phyloP scores from a whole-genome alignment of 2,113 vertebrate genomes.

The Ptyas mucosa region DNA sequence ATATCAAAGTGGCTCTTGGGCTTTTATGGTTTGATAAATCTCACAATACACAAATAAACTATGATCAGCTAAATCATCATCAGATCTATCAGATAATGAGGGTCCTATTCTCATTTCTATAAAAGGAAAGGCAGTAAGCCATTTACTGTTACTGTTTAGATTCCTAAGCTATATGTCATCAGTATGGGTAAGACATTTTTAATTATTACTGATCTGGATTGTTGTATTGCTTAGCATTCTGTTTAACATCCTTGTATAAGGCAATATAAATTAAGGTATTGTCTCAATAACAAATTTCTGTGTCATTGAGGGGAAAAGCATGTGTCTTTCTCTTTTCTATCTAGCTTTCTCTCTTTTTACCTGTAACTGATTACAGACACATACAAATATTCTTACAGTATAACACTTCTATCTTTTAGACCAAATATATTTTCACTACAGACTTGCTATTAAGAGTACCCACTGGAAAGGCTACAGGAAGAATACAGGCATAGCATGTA shows the following conservation, averaged over 20 bases:
- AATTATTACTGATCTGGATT: not conserved
- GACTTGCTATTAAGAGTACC: not conserved
- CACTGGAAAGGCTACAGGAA: not conserved
- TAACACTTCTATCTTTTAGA: not conserved
- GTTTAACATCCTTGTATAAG: not conserved
- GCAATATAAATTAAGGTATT: not conserved
- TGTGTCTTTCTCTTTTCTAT: not conserved
- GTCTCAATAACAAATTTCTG: not conserved
- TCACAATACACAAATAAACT: not conserved
- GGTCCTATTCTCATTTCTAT: not conserved
- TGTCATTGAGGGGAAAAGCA: not conserved
- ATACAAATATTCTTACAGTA: not conserved
- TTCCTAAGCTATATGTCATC: not conserved
- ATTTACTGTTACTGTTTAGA: not conserved
- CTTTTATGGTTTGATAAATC: not conserved
- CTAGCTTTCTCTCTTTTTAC: not conserved
- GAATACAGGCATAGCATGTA: not conserved
- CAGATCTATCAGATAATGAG: not conserved
- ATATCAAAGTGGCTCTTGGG: not conserved
- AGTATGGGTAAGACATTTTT: not conserved
- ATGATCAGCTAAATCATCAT: not conserved
- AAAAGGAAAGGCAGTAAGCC: not conserved
- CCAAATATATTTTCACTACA: not conserved
- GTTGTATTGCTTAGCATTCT: not conserved
- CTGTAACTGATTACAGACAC: not conserved